Evolutionary conservation across 2,888 invertebrate species (phyloP).

Genomic region (Cantharis rufa): DNA sequence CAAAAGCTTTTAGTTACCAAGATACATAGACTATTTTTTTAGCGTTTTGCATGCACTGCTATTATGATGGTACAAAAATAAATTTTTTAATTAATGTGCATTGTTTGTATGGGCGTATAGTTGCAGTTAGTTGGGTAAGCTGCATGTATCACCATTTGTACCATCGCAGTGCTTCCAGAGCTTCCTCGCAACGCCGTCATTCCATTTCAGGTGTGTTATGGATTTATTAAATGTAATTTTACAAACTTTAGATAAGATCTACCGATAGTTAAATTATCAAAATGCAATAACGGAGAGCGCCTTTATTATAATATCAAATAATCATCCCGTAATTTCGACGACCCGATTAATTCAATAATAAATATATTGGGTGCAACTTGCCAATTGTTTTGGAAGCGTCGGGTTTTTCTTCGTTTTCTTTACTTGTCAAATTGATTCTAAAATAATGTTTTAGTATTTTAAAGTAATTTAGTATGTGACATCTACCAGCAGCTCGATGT

Average conservation of each 20-base stretch:
- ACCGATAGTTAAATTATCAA: not conserved
- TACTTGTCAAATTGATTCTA: no score
- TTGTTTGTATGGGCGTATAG: conserved; percentile 23
- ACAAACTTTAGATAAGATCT: not conserved
- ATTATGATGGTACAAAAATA: conserved; percentile 9
- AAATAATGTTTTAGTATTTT: no score
- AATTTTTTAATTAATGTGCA: conserved; percentile 18
- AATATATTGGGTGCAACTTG: not conserved
- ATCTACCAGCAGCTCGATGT: no score
- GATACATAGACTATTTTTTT: not conserved
- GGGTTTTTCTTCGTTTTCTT: no score
- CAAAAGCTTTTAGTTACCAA: not conserved
- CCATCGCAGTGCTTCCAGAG: conserved; percentile 41
- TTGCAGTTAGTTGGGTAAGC: conserved; percentile 38
- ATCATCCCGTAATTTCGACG: not conserved
- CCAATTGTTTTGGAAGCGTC: no score
- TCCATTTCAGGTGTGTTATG: conserved; percentile 52
- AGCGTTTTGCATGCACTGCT: conserved; percentile 1
- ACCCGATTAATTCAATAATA: not conserved
- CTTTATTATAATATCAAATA: not conserved
- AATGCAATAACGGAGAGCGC: not conserved
- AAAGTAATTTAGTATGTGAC: no score
- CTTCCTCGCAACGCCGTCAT: conserved; percentile 48
- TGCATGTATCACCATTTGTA: conserved; percentile 46
- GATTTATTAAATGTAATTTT: not conserved